phyloP scores from a whole-genome alignment of 2,888 invertebrate genomes.

The Cephalotes varians region DNA sequence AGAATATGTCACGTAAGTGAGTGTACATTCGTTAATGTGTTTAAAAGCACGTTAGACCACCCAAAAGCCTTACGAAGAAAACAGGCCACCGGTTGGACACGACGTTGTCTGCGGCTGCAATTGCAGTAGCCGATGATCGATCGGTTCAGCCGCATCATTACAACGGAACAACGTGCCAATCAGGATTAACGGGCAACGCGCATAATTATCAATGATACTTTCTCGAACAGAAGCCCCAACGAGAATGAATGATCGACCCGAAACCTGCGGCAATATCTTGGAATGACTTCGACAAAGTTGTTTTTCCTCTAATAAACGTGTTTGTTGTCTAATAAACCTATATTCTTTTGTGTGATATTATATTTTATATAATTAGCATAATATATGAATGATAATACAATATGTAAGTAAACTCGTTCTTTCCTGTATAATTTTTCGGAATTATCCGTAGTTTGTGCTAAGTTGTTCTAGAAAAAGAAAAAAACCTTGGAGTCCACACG shows the following conservation, averaged over 20 bases:
- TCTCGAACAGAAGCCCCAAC: slow-evolving; percentile 47
- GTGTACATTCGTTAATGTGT: background rate
- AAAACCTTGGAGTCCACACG: background rate
- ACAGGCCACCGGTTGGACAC: slow-evolving; percentile 28
- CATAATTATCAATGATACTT: slow-evolving; percentile 63
- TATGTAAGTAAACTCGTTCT: slow-evolving; percentile 1
- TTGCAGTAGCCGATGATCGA: slow-evolving; percentile 60
- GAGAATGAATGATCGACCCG: slow-evolving; percentile 51
- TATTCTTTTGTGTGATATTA: background rate
- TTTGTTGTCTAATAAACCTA: no score
- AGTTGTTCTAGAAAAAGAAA: background rate
- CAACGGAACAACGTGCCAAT: slow-evolving; percentile 66
- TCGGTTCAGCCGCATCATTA: slow-evolving; percentile 63
- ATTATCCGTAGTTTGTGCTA: background rate
- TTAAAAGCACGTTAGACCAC: slow-evolving; percentile 36
- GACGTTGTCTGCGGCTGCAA: slow-evolving; percentile 49
- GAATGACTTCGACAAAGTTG: background rate
- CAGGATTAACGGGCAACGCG: slow-evolving; percentile 61
- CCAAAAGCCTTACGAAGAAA: slow-evolving; percentile 40
- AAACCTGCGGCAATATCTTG: slow-evolving; percentile 24
- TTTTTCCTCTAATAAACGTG: background rate
- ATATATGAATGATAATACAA: background rate
- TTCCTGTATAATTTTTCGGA: background rate
- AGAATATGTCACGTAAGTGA: background rate
- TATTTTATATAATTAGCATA: background rate